Evolutionary conservation across 2,888 invertebrate species (phyloP).

Genomic region (Tryphoninae sp.): DNA sequence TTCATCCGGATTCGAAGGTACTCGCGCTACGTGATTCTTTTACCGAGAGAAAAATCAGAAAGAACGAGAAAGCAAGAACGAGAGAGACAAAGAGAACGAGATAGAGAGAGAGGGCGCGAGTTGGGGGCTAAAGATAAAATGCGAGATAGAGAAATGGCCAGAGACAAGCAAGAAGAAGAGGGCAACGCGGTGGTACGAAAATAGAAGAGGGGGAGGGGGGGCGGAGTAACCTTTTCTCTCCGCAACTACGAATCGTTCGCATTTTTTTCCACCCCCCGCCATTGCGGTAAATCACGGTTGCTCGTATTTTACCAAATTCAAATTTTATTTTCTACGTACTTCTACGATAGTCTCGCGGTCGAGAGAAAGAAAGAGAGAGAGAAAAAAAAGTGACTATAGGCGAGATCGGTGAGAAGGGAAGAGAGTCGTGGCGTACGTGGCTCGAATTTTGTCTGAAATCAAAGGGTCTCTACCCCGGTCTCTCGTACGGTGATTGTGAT

Average conservation of each 20-base stretch:
- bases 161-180: constrained; percentile 9
- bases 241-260: constrained; percentile 46
- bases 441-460: constrained; percentile 58
- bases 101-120: not conserved
- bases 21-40: constrained; percentile 60
- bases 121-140: constrained; percentile 25
- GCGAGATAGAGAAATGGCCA: constrained; percentile 24
- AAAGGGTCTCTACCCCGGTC: constrained; percentile 38
- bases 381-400: constrained; percentile 4
- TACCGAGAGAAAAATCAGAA: constrained; percentile 49
- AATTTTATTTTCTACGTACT: constrained; percentile 60
- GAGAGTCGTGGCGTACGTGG: constrained; percentile 57
- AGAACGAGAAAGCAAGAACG: not conserved
- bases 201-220: not conserved
- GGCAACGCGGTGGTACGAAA: not conserved
- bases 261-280: constrained; percentile 33
- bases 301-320: constrained; percentile 58
- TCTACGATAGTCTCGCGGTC: constrained; percentile 13
- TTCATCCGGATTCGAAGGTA: constrained; percentile 26
- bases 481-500: not conserved
- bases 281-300: constrained; percentile 54
- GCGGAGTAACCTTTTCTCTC: not conserved
- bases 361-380: not conserved
- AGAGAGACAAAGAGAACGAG: constrained; percentile 10
- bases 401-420: constrained; percentile 32